phyloP scores from a whole-genome alignment of 2,888 invertebrate genomes.

The Platycnemis pennipes region DNA sequence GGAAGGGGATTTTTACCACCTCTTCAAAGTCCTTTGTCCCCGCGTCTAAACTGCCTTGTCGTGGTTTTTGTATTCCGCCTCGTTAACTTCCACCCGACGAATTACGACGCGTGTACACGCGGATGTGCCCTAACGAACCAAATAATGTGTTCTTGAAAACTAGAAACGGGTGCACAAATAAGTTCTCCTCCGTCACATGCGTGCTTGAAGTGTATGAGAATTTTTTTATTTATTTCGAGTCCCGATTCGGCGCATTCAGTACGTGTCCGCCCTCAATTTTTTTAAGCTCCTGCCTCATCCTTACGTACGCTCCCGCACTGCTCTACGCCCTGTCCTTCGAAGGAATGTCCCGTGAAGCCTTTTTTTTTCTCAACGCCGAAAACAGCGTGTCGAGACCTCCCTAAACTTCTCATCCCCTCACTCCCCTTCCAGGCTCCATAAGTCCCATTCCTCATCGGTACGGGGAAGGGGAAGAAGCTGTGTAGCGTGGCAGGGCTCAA shows the following conservation, averaged over 20 bases:
- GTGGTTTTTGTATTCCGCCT: not conserved
- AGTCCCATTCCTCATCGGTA: not conserved
- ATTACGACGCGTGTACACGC: not conserved
- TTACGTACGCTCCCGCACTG: not conserved
- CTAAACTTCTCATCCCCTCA: not conserved
- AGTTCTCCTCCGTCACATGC: not conserved
- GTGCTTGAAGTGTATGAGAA: too few relatives aligned
- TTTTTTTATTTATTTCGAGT: not conserved
- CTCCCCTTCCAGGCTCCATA: not conserved
- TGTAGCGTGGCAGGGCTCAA: not conserved
- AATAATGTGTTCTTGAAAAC: not conserved
- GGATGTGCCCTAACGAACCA: not conserved
- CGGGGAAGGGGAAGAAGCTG: not conserved
- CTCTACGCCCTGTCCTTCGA: not conserved
- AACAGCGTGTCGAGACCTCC: not conserved
- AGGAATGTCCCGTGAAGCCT: not conserved
- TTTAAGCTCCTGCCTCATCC: not conserved
- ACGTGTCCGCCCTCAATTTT: not conserved
- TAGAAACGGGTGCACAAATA: not conserved
- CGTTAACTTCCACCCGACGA: too few relatives aligned
- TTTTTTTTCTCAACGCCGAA: not conserved
- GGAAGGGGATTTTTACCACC: not conserved
- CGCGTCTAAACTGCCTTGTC: not conserved
- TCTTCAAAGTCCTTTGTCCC: not conserved
- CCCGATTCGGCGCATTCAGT: not conserved